Percentiles rank a stretch among this genome's conserved stretches.
These are phyloP conservation scores for Labeo calbasu DNA, from an alignment of 2,797 vertebrate species.

Conservation along the genomic window DNA sequence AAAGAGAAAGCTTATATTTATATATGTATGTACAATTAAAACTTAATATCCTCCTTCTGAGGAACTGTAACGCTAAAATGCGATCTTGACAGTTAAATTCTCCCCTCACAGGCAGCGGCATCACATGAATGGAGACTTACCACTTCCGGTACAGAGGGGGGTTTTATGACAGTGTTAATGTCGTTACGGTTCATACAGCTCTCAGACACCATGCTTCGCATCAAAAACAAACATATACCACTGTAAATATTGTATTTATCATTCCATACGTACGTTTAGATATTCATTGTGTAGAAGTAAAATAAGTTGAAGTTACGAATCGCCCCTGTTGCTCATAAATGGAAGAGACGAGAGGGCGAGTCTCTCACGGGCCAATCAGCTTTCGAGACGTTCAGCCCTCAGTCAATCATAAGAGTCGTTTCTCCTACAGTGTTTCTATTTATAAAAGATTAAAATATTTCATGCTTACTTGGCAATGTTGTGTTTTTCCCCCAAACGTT, in stretches of 20 bases:
- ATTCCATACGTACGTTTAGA: neutral
- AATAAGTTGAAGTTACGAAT: rapidly evolving
- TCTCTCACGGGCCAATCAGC: conserved; percentile 66
- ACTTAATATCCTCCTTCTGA: neutral
- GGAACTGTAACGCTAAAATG: neutral
- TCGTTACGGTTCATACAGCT: neutral
- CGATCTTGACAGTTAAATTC: neutral
- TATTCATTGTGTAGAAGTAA: neutral
- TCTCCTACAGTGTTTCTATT: conserved; percentile 43
- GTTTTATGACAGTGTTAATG: neutral
- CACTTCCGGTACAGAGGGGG: neutral
- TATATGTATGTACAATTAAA: neutral
- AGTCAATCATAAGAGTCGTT: conserved; percentile 66
- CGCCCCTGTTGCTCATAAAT: conserved; percentile 47
- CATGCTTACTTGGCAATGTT: too few species aligned
- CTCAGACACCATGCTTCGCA: neutral
- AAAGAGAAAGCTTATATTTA: neutral
- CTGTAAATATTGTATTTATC: rapidly evolving
- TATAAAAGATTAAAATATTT: conserved; percentile 20
- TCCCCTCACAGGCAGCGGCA: neutral
- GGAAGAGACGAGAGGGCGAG: conserved; percentile 65
- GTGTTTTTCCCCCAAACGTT: neutral
- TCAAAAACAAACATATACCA: neutral
- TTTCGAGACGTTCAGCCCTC: conserved; percentile 1
- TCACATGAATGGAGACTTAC: conserved; percentile 18